Evolutionary conservation across 2,888 invertebrate genomes (phyloP), one percentile per base, ranked within the genome.

Genomic region (Hyposoter didymator): DNA sequence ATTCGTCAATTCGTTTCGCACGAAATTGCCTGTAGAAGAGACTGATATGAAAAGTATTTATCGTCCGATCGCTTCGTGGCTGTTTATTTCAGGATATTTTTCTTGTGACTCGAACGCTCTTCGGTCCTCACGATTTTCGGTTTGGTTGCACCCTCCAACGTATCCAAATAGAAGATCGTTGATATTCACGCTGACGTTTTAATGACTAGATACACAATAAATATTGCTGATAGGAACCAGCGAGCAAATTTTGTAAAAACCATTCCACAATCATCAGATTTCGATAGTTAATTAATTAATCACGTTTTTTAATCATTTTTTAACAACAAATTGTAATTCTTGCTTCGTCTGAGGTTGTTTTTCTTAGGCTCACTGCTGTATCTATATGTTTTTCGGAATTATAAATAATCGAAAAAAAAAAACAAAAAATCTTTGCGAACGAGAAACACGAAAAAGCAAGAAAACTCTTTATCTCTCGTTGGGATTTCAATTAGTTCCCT

Each of bases 11-110:
- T 32, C 32, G 47, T 59, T 75, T 22, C 19, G 39, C 66, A 39
- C 22, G 66, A 17, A 76, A 76, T 76, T 49, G 12, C 39, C 49
- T 52, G 19, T 45, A 67, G 17, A 59, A 84, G 55, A 84, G 39
- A 78, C 52, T 75, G 19, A 43, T 69, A 81, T 70, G 22, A 82
- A 78, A 78, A 74, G 67, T 72, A 43, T 45, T 32, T 32, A 70
- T 39, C 67, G 22, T 66, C 78, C 17, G 66, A 59, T 45, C 45
- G 67, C 64, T 69, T 35, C 74, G 76, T 64, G 62, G 45, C 80
- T 89, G 87, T 90, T 92, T 93, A 93, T 93, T 93, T 92, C 90
- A 89, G 90, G 91, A 91, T 93, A 93, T 93, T 93, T 93, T 93
- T 93, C 90, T 92, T 92, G 91, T 90, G 92, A 91, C 92, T 91